Conservation (phyloP, 2,113 vertebrate species). For the Theropithecus gelada region DNA sequence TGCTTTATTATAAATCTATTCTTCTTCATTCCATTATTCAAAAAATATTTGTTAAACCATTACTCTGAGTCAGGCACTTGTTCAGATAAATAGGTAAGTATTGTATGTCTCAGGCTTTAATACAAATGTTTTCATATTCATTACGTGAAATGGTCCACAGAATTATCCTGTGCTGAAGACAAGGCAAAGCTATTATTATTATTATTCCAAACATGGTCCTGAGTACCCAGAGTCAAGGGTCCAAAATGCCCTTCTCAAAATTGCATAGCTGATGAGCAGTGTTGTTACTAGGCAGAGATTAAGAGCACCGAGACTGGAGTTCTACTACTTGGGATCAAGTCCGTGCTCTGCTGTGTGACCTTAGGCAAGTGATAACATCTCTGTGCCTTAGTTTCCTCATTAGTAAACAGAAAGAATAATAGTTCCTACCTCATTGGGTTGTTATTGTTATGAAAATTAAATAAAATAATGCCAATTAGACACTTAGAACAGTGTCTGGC, state of each 20-base stretch:
- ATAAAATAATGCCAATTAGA: neutral
- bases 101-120: neutral
- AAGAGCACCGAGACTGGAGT: neutral
- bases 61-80: neutral
- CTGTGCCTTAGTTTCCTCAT: neutral
- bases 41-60: neutral
- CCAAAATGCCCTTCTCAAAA: neutral
- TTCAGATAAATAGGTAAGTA: neutral
- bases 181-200: neutral
- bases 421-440: neutral
- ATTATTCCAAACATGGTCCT: neutral
- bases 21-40: neutral
- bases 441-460: neutral
- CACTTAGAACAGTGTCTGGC: neutral
- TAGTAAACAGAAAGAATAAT: neutral
- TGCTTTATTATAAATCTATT: neutral
- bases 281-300: neutral
- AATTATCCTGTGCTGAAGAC: neutral
- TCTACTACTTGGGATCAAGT: neutral
- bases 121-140: neutral
- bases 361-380: neutral
- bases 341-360: neutral
- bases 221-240: neutral
- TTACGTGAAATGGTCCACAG: neutral
- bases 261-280: neutral